Evolutionary conservation across 2,888 invertebrate genomes (phyloP).

Genomic region (Auanema freiburgensis): DNA sequence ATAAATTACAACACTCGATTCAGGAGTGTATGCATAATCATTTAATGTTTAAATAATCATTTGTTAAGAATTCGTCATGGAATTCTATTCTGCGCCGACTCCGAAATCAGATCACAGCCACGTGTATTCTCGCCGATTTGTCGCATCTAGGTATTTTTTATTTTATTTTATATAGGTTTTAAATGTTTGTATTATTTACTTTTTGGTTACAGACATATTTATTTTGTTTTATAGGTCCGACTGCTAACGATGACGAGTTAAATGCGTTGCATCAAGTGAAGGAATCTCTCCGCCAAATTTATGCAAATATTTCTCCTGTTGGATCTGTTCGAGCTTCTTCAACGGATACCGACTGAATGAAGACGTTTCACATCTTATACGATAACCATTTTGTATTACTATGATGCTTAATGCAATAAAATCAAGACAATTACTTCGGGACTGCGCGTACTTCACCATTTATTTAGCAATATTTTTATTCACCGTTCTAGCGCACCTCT

Average conservation of each 20-base stretch:
- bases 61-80: constrained; percentile 21
- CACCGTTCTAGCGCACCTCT: too few relatives aligned
- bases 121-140: constrained; percentile 19
- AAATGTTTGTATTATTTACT: constrained; percentile 16
- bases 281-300: constrained; percentile 14
- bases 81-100: constrained; percentile 17
- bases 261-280: constrained; percentile 21
- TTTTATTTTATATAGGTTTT: constrained; percentile 16
- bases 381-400: too few relatives aligned
- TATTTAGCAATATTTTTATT: too few relatives aligned
- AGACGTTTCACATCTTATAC: too few relatives aligned
- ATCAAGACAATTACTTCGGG: too few relatives aligned
- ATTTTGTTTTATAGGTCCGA: constrained; percentile 22
- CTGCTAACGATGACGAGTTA: constrained; percentile 18
- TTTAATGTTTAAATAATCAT: constrained; percentile 15
- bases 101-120: constrained; percentile 15
- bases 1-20: constrained; percentile 21
- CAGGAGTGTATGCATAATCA: too few relatives aligned
- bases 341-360: constrained; percentile 19
- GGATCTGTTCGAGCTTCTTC: constrained; percentile 9
- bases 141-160: constrained; percentile 20
- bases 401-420: too few relatives aligned
- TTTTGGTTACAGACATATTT: too few relatives aligned
- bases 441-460: too few relatives aligned
- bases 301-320: background rate